These are phyloP conservation scores for Meliscaeva auricollis DNA, from an alignment of 2,888 invertebrate genomes.

Conservation along the genomic window DNA sequence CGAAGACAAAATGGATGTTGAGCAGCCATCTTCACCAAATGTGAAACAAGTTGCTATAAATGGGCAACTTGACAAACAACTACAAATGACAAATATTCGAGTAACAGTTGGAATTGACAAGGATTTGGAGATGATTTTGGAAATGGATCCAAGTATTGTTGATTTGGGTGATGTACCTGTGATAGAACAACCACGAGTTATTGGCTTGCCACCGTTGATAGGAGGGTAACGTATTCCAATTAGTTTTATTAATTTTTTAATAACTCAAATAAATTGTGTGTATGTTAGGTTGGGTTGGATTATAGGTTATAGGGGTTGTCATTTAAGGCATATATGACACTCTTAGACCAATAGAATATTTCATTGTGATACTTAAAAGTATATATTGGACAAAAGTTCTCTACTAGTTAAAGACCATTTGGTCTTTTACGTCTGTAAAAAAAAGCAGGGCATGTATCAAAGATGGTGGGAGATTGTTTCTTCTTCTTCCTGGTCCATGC, in stretches of 20 bases:
- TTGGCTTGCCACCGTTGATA: constrained; percentile 82
- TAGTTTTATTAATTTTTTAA: too few relatives aligned
- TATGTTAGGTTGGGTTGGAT: too few relatives aligned
- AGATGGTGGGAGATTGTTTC: neutral
- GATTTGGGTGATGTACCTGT: constrained; percentile 83
- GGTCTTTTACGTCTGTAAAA: too few relatives aligned
- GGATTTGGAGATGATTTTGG: constrained; percentile 86
- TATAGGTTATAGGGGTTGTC: too few relatives aligned
- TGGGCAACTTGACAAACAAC: neutral
- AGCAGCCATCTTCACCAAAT: constrained; percentile 27
- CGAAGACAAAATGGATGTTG: constrained; percentile 43
- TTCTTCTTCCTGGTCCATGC: neutral
- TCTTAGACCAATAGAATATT: too few relatives aligned
- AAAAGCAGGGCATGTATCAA: too few relatives aligned
- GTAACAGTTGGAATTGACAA: constrained; percentile 86
- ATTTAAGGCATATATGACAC: too few relatives aligned
- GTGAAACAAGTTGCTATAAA: constrained; percentile 1
- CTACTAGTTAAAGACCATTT: too few relatives aligned
- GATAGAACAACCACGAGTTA: constrained; percentile 78
- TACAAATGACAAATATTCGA: constrained; percentile 81
- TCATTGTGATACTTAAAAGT: too few relatives aligned
- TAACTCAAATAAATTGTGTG: too few relatives aligned
- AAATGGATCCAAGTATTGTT: constrained; percentile 87
- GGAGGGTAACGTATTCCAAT: constrained; percentile 81
- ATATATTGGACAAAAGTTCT: too few relatives aligned